Evolutionary conservation across 2,113 vertebrate genomes (phyloP).

Genomic region (Rhabdornis inornatus): DNA sequence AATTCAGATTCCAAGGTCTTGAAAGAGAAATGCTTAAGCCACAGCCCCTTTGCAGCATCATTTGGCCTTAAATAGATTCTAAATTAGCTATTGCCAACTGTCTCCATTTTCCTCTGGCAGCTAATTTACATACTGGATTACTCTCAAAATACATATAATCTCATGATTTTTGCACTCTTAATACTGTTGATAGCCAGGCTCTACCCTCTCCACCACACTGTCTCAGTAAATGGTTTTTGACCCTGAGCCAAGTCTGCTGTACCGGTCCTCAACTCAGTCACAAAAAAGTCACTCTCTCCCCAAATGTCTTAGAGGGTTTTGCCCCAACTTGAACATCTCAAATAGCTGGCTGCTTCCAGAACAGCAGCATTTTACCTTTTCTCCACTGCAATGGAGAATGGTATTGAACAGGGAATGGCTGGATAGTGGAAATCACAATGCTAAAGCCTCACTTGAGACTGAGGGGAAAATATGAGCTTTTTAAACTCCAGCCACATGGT

Average conservation of each 20-base stretch:
- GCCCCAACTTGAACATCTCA: neutral
- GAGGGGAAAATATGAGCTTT: neutral
- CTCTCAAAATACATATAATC: neutral
- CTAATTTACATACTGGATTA: conserved; percentile 3
- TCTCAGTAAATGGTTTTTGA: neutral
- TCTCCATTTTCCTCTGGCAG: neutral
- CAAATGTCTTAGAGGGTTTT: neutral
- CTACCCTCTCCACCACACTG: rapidly evolving
- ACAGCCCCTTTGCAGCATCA: neutral
- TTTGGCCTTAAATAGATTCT: neutral
- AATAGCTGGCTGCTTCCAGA: neutral
- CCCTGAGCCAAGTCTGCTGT: neutral
- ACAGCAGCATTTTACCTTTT: neutral
- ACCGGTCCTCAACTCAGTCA: neutral
- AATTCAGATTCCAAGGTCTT: neutral
- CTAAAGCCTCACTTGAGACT: neutral
- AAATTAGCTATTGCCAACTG: conserved; percentile 1
- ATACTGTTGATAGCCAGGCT: neutral
- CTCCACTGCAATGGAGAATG: neutral
- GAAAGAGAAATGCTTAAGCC: neutral
- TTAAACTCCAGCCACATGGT: neutral
- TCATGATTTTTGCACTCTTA: neutral
- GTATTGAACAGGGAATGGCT: neutral
- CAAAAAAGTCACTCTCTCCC: neutral
- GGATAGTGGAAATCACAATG: neutral